Percentiles rank a stretch among this genome's conserved stretches.
phyloP scores from a whole-genome alignment of 2,888 invertebrate genomes.

The Melinaea menophilus region DNA sequence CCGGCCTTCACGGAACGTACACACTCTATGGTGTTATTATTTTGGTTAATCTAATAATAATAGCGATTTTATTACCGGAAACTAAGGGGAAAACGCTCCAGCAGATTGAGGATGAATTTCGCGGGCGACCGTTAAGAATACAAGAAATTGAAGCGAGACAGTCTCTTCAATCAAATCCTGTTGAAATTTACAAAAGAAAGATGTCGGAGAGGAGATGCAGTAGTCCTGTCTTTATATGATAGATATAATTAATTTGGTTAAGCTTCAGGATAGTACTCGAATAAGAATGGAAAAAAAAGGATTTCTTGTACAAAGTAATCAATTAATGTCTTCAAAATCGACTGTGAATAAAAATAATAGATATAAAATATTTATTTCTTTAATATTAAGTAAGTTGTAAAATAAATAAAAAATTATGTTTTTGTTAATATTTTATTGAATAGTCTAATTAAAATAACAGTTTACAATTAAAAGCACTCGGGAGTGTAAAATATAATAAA shows the following conservation, averaged over 20 bases:
- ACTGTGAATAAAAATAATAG: neutral
- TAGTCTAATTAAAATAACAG: slow-evolving; percentile 24
- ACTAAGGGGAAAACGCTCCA: slow-evolving; percentile 81
- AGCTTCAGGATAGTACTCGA: too few species aligned
- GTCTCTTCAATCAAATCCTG: slow-evolving; percentile 47
- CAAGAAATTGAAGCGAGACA: slow-evolving; percentile 47
- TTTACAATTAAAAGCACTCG: slow-evolving; percentile 17
- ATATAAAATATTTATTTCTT: neutral
- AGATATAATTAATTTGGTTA: too few species aligned
- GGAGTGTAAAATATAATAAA: slow-evolving; percentile 7
- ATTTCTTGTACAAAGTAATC: too few species aligned
- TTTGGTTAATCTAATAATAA: slow-evolving; percentile 70
- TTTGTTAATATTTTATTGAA: slow-evolving; percentile 32
- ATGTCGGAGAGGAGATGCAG: slow-evolving; percentile 47
- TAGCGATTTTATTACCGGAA: slow-evolving; percentile 79
- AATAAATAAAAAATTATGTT: slow-evolving; percentile 15
- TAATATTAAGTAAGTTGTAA: neutral
- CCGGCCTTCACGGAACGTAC: slow-evolving; percentile 78
- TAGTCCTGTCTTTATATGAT: neutral
- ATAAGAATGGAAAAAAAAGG: too few species aligned
- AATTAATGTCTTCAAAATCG: too few species aligned
- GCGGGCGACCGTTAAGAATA: slow-evolving; percentile 47
- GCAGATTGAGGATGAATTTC: slow-evolving; percentile 80
- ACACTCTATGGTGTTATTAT: slow-evolving; percentile 73
- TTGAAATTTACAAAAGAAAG: slow-evolving; percentile 44